Evolutionary conservation across 1,140 invertebrate genomes (phyloP).

Genomic region (Trinorchestia longiramus): DNA sequence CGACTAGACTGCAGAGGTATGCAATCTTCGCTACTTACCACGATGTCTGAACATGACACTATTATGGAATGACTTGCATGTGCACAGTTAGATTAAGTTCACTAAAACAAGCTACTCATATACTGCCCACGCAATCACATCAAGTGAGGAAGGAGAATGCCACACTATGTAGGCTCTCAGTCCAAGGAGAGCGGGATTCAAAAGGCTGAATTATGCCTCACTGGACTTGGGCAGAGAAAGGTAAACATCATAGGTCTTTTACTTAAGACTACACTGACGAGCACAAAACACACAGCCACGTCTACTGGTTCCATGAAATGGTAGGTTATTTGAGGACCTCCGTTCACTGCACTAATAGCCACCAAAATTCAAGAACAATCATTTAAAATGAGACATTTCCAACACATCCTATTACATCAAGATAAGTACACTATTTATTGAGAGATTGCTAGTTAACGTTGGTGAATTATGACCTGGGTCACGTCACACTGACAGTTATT

Average conservation of each 20-base stretch:
- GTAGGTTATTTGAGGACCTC: not conserved
- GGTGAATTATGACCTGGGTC: not conserved
- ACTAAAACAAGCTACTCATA: not conserved
- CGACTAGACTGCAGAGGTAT: not conserved
- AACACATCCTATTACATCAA: not conserved
- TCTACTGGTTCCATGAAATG: conserved; percentile 20
- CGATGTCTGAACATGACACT: not conserved
- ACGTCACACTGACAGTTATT: not conserved
- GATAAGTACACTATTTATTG: not conserved
- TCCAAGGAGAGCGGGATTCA: not conserved
- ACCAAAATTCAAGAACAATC: not conserved
- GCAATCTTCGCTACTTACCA: not conserved
- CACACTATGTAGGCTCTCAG: not conserved
- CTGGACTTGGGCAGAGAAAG: not conserved
- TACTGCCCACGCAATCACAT: not conserved
- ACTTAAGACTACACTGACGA: conserved; percentile 12
- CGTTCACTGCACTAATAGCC: not conserved
- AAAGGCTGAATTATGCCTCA: not conserved
- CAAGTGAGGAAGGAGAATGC: not conserved
- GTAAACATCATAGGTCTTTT: not conserved
- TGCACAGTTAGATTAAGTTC: not conserved
- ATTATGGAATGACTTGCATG: not conserved
- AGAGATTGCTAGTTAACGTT: not conserved
- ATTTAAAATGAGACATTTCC: not conserved
- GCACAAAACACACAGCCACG: conserved; percentile 54